phyloP scores from a whole-genome alignment of 2,797 vertebrate species.

The Cyclura pinguis region DNA sequence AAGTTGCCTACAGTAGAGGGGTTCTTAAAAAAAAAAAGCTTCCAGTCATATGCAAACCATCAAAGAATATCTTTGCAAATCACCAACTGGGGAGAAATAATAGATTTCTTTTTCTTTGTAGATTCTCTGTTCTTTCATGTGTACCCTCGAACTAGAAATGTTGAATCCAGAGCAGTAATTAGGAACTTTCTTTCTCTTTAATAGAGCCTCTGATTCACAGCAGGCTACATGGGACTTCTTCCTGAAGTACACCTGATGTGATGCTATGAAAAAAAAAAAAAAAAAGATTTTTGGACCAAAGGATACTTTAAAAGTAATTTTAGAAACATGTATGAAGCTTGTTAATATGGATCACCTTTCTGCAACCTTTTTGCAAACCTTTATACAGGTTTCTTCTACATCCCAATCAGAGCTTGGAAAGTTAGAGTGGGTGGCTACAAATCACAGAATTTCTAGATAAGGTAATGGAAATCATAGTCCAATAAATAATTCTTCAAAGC shows the following conservation, averaged over 20 bases:
- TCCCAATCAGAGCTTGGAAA: neutral
- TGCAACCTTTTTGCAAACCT: too few relatives aligned
- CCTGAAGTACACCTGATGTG: neutral
- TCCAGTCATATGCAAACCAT: neutral
- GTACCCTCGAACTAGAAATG: too few relatives aligned
- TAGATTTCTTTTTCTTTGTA: neutral
- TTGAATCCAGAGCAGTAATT: neutral
- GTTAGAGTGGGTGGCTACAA: neutral
- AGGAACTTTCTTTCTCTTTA: neutral
- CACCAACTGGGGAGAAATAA: neutral
- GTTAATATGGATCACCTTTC: neutral
- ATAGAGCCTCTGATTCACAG: neutral
- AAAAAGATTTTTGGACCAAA: neutral
- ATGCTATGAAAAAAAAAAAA: too few relatives aligned
- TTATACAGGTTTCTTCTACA: neutral
- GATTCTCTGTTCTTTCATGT: neutral
- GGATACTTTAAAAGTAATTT: neutral
- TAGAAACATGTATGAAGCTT: neutral
- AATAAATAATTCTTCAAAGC: too few relatives aligned
- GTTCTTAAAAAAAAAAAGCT: neutral
- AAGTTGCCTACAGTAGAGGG: neutral
- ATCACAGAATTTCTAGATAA: neutral
- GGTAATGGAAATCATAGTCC: too few relatives aligned
- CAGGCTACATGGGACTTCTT: neutral
- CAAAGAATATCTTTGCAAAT: neutral